Evolutionary conservation across 1,140 invertebrate genomes (phyloP), one percentile per base, ranked within the genome.

Genomic region (Drosophila parabipectinata): DNA sequence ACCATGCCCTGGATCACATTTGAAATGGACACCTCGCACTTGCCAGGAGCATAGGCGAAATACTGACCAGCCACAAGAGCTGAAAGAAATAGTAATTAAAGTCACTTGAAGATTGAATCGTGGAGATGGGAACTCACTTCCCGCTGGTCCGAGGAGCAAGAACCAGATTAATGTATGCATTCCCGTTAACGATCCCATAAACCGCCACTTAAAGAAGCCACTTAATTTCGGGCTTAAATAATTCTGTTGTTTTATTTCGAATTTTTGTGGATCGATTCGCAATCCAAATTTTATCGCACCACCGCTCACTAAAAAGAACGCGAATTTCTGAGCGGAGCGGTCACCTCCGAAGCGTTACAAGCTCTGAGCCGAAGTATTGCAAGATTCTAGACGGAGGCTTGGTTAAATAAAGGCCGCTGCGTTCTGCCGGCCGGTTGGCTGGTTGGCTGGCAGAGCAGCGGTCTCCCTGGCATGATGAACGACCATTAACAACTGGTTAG

Each of bases 341-440:
- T 26, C 62, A 77, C 53, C 72, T 74, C 79, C 84, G 76, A 83
- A 51, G 53, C 72, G 76, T 71, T 89, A 88, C 72, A 88, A 73
- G 83, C 71, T 77, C 68, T 62, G 79, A 61, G 60, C 64, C 69
- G 66, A 77, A 78, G 59, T 80, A 66, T 80, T 57, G 77, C 79
- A 61, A 82, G 60, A 88, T 77, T 88, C 84, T 89, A 83, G 72
- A 89, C 58, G 72, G 76, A 83, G 67, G 72, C 83, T 83, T 77
- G 63, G 80, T 88, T 88, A 88, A 89, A 88, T 88, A 89, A 76
- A 79, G 76, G 44, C 37, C 41, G 48, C 39, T 55, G 39, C 67
- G 57, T 47, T 56, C 50, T 32, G 68, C 28, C 66, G 47, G 48
- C 60, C 72, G 37, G 63, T 21, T 21, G 47, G 48, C 60, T 71